A percentile compares a stretch with the other conserved stretches of the same genome.
phyloP scores from a whole-genome alignment of 2,113 vertebrate genomes.

The Panthera uncia region DNA sequence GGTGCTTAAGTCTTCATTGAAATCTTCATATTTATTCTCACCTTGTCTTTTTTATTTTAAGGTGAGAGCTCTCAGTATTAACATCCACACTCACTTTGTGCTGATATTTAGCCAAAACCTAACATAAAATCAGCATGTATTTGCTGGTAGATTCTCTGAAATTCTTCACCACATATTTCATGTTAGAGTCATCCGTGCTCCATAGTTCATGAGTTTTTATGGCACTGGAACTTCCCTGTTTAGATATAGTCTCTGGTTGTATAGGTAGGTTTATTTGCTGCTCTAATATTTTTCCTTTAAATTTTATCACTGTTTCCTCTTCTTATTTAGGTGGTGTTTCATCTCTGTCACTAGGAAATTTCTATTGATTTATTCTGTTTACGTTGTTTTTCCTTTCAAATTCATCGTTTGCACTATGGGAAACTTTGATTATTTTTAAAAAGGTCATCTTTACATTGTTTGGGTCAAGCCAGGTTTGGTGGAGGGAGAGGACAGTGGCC shows the following conservation, averaged over 20 bases:
- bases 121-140: background rate
- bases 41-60: slow-evolving; percentile 13
- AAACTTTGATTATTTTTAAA: background rate
- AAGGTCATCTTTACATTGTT: background rate
- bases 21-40: background rate
- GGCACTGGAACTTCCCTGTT: background rate
- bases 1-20: background rate
- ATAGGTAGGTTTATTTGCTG: background rate
- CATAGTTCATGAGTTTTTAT: background rate
- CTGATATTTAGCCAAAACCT: background rate
- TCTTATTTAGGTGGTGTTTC: slow-evolving; percentile 20
- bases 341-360: slow-evolving; percentile 42
- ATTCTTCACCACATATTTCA: background rate
- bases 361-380: slow-evolving; percentile 11
- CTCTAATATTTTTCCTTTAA: slow-evolving; percentile 21
- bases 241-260: background rate
- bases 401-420: background rate
- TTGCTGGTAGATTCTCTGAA: background rate
- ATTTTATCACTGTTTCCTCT: slow-evolving; percentile 8
- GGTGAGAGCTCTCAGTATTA: background rate
- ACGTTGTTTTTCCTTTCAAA: background rate
- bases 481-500: background rate
- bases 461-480: background rate
- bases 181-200: background rate
- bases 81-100: background rate